Evolutionary conservation across 2,113 vertebrate genomes (phyloP), one percentile per base, ranked within the genome.

Genomic region (Circaetus gallicus): DNA sequence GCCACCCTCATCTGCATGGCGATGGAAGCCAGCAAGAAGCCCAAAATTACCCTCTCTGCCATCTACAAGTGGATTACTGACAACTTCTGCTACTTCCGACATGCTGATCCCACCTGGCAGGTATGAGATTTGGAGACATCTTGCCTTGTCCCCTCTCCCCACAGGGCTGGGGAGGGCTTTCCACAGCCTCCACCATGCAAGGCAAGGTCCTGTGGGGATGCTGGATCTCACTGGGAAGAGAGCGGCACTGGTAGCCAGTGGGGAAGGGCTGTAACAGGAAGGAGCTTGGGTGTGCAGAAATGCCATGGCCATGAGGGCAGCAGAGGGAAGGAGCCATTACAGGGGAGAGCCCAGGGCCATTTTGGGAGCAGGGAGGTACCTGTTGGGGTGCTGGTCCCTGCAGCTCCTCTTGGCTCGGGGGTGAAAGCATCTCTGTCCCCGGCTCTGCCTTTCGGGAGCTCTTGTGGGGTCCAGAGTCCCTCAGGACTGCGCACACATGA

Each of bases 11-110:
- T 99, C 97, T 99, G 99, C 97, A 99, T 99, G 99, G 99, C 99
- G 38, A 99, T 99, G 99, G 99, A 99, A 94, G 99, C 99, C 92
- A 99, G 99, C 97, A 98, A 98, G 81, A 98, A 98, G 97, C 98
- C 97, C 96, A 99, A 99, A 98, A 99, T 99, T 98, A 99, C 99
- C 1, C 98, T 99, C 58, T 99, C 99, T 7, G 98, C 98, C 97
- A 99, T 99, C 98, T 99, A 99, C 98, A 98, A 99, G 85, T 99
- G 99, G 99, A 99, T 99, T 98, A 99, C 99, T 0, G 99, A 99
- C 94, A 99, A 99, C 97, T 99, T 99, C 98, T 99, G 99, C 98
- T 99, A 99, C 97, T 99, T 99, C 97, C 96, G 98, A 52, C 98
- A 99, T 0, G 99, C 99, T 0, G 99, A 99, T 83, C 99, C 99